Evolutionary conservation across 2,888 invertebrate genomes (phyloP).

Genomic region (Orthosia incerta): DNA sequence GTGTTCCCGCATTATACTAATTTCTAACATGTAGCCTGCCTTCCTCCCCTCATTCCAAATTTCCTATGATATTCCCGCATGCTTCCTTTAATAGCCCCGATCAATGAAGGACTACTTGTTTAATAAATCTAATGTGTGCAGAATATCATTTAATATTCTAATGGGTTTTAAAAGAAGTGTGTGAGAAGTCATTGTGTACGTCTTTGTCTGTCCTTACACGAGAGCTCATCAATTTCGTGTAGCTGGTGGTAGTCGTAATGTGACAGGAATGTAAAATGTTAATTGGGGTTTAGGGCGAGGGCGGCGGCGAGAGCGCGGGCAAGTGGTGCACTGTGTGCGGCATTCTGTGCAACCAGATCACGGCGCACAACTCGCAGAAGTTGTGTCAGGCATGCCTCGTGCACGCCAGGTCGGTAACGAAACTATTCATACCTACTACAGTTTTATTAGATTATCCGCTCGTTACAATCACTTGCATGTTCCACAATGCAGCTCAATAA

Average conservation of each 20-base stretch:
- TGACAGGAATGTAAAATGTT: conserved; percentile 84
- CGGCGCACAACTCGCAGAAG: conserved; percentile 89
- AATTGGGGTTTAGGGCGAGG: conserved; percentile 90
- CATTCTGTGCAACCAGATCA: conserved; percentile 89
- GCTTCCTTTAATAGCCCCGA: conserved; percentile 90
- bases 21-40: conserved; percentile 52
- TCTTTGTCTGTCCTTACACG: conserved; percentile 70
- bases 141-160: conserved; percentile 87
- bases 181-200: conserved; percentile 80
- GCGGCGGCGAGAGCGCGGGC: conserved; percentile 84
- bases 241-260: conserved; percentile 67
- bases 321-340: conserved; percentile 90
- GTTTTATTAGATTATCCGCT: conserved; percentile 66
- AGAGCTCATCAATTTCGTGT: conserved; percentile 59
- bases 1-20: conserved; percentile 51
- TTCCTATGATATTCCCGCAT: conserved; percentile 84
- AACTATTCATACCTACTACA: conserved; percentile 66
- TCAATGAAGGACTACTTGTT: conserved; percentile 73
- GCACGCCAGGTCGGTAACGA: conserved; percentile 91
- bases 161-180: conserved; percentile 90
- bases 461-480: conserved; percentile 75
- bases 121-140: conserved; percentile 88
- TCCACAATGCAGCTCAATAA: conserved; percentile 64
- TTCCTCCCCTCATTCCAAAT: conserved; percentile 58
- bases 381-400: conserved; percentile 91